Base-by-base conservation (phyloP, 2,888 invertebrate genomes). In the Chirona hameri region DNA sequence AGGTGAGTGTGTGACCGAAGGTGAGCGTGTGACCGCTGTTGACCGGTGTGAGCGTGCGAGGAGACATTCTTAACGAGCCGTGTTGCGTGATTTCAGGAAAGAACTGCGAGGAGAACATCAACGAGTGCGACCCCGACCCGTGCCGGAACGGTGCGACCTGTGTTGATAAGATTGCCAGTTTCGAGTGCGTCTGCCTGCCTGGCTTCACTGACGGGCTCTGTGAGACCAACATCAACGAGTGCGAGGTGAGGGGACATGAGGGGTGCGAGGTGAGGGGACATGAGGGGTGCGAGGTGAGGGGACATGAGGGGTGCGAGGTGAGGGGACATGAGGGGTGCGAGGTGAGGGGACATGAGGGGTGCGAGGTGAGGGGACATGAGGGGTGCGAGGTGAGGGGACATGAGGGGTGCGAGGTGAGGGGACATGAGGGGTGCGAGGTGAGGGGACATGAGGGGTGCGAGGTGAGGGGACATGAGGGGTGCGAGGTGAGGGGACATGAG, bases 61-160 rank as follows among this genome's bases (percentile, higher is more conserved):
- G 65, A 69, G n/a, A 27, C 5, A 69, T 29, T 79, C 31, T 79
- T 79, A 10, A 48, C 7, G 12, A 10, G 48, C 12, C 48, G 21
- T n/a, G n/a, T 48, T 24, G 24, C 24, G 27, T 21, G 57, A 12
- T 24, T 18, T 5, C 48, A 83, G 85, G 85, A 0, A 89, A 89
- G 85, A 91, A 90, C 85, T 96, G 95, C 88, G 94, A 93, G 87
- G 88, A 89, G 83, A 95, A 96, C 87, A 90, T 95, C 31, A 92
- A 96, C 87, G 96, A 96, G 88, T 95, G 95, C 88, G 85, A 60
- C 29, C 82, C 83, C 27, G 80, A 82, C 12, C 86, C 86, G 1
- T 86, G 86, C 83, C 82, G 83, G 72, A 86, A 86, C 82, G 84
- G 84, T 27, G 86, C 85, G 24, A 86, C 86, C 10, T 87, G 87